Percentiles rank a stretch among this genome's conserved stretches.
phyloP scores from a whole-genome alignment of 2,888 invertebrate species.

The Hedychridium roseum region DNA sequence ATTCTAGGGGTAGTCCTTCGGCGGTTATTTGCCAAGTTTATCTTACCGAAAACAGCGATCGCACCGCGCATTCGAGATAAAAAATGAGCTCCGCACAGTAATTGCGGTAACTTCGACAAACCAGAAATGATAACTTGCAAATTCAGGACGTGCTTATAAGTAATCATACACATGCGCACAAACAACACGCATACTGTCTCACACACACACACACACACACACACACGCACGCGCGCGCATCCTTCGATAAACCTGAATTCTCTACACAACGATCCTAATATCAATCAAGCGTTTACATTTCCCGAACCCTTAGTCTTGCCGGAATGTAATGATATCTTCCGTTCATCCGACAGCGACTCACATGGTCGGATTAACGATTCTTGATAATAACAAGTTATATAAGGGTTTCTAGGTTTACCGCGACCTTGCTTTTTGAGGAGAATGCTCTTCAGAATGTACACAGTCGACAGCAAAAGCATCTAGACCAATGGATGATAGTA shows the following conservation, averaged over 20 bases:
- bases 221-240: slow-evolving; percentile 47
- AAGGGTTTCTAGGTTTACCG: slow-evolving; percentile 34
- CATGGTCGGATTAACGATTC: slow-evolving; percentile 31
- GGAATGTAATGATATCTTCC: slow-evolving; percentile 56
- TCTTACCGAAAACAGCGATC: slow-evolving; percentile 42
- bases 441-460: slow-evolving; percentile 50
- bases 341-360: slow-evolving; percentile 34
- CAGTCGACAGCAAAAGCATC: slow-evolving; percentile 51
- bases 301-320: slow-evolving; percentile 38
- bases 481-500: slow-evolving; percentile 45
- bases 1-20: slow-evolving; percentile 47
- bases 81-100: slow-evolving; percentile 40
- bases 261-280: slow-evolving; percentile 45
- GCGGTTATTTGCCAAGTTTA: slow-evolving; percentile 39
- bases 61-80: slow-evolving; percentile 36
- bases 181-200: no score
- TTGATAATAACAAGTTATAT: slow-evolving; percentile 35
- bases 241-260: slow-evolving; percentile 55
- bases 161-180: no score
- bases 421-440: slow-evolving; percentile 40
- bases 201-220: no score
- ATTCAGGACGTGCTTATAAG: slow-evolving; percentile 57
- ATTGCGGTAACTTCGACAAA: slow-evolving; percentile 33
- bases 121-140: slow-evolving; percentile 44
- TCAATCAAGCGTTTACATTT: slow-evolving; percentile 45